Percentiles rank a stretch among this genome's conserved stretches.
These are phyloP conservation scores for Noctua janthina DNA, from an alignment of 2,888 invertebrate genomes.

Conservation along the genomic window DNA sequence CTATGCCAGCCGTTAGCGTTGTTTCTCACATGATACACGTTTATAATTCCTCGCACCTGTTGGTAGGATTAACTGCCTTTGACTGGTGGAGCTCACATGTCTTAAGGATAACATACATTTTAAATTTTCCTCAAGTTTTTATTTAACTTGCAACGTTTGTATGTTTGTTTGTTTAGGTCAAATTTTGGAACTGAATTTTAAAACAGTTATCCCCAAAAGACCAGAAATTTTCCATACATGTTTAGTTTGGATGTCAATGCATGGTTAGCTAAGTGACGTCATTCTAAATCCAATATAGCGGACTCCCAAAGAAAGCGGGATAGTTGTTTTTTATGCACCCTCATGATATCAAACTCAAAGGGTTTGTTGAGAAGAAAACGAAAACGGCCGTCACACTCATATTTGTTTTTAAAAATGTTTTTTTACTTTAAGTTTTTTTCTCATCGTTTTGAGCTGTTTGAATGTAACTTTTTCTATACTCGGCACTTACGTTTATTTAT, in stretches of 20 bases:
- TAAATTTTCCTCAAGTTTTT: background rate
- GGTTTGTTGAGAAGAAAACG: background rate
- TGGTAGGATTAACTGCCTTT: background rate
- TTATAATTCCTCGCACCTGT: constrained; percentile 12
- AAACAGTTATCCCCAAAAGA: background rate
- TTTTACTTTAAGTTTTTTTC: too few relatives aligned
- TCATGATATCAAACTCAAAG: background rate
- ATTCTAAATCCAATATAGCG: too few relatives aligned
- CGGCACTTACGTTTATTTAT: background rate
- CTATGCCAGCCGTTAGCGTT: constrained; percentile 28
- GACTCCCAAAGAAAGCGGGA: background rate
- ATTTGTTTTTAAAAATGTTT: too few relatives aligned
- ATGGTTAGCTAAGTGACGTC: background rate
- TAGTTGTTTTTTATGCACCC: background rate
- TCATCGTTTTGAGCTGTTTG: background rate
- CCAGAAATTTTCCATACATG: background rate
- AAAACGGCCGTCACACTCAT: background rate
- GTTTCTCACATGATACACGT: constrained; percentile 48
- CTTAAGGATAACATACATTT: background rate
- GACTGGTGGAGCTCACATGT: constrained; percentile 10
- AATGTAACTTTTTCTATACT: background rate
- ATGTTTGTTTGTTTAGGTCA: background rate
- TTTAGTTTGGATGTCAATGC: background rate
- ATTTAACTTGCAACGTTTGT: background rate
- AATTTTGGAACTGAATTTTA: background rate